These are phyloP conservation scores for Peromyscus melanophrys DNA, from an alignment of 2,797 vertebrate genomes.

Conservation along the genomic window DNA sequence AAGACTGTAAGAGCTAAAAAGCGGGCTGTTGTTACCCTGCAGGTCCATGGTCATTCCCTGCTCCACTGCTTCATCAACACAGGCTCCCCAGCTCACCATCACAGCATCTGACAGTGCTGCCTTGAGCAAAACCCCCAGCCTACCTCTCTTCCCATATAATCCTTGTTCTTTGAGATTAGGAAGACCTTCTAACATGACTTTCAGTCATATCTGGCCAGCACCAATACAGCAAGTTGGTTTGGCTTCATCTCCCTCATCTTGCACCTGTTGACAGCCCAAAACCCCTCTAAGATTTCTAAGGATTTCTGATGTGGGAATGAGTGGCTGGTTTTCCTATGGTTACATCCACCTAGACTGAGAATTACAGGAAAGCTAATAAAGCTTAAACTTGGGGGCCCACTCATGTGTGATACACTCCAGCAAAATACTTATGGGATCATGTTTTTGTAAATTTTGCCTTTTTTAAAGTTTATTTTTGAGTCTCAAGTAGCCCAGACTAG, in stretches of 20 bases:
- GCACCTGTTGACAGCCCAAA: not conserved
- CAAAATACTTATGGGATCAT: not conserved
- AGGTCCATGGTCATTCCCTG: not conserved
- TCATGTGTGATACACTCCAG: not conserved
- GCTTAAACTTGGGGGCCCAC: not conserved
- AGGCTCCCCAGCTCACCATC: not conserved
- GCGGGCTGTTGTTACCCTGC: conserved; percentile 46
- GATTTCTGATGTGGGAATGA: not conserved
- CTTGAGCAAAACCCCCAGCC: not conserved
- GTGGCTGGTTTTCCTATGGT: not conserved
- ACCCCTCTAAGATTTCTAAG: not conserved
- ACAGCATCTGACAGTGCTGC: not conserved
- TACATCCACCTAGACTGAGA: not conserved
- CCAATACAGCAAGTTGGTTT: not conserved
- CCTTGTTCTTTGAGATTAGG: not conserved
- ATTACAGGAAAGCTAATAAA: not conserved
- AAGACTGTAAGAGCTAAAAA: conserved; percentile 58
- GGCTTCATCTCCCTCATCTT: not conserved
- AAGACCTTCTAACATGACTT: not conserved
- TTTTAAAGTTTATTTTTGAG: not conserved
- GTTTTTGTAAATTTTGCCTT: not conserved
- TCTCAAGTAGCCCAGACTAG: not conserved
- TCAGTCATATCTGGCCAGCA: not conserved
- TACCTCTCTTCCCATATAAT: not conserved
- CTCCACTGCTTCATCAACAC: not conserved